These are phyloP conservation scores for Aphaenogaster rudis DNA, from an alignment of 1,140 invertebrate species.

Conservation along the genomic window DNA sequence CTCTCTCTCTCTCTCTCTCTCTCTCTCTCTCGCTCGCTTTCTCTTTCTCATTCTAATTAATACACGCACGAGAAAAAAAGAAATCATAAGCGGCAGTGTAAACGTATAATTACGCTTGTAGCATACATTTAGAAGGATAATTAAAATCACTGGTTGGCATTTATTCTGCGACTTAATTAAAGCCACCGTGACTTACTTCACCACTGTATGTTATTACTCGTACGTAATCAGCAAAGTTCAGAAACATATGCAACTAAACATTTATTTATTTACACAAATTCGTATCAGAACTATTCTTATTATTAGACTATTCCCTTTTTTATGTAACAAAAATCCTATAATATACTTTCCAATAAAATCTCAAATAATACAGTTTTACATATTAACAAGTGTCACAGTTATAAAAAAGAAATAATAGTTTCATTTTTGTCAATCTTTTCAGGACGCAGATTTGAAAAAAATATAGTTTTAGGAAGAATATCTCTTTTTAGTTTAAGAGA, in stretches of 20 bases:
- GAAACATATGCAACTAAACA: background rate
- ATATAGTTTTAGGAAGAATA: background rate
- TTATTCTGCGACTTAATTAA: constrained; percentile 56
- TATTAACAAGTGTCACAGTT: background rate
- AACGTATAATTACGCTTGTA: constrained; percentile 59
- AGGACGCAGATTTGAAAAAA: background rate
- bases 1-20: background rate
- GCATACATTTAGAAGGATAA: constrained; percentile 49
- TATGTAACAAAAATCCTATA: background rate
- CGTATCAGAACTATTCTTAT: background rate
- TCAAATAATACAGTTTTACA: background rate
- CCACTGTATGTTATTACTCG: constrained; percentile 45
- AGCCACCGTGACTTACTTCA: constrained; percentile 39
- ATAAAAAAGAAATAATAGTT: background rate
- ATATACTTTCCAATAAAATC: background rate
- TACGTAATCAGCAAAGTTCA: constrained; percentile 32
- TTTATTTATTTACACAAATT: constrained; percentile 39
- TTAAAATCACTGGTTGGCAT: constrained; percentile 53
- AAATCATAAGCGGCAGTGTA: constrained; percentile 53
- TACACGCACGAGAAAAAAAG: constrained; percentile 27
- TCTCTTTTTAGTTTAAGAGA: background rate
- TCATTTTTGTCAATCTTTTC: background rate
- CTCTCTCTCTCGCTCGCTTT: too few species aligned
- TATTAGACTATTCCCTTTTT: background rate
- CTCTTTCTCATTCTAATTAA: constrained; percentile 47